phyloP scores from a whole-genome alignment of 2,797 vertebrate genomes.

The Liasis olivaceus region DNA sequence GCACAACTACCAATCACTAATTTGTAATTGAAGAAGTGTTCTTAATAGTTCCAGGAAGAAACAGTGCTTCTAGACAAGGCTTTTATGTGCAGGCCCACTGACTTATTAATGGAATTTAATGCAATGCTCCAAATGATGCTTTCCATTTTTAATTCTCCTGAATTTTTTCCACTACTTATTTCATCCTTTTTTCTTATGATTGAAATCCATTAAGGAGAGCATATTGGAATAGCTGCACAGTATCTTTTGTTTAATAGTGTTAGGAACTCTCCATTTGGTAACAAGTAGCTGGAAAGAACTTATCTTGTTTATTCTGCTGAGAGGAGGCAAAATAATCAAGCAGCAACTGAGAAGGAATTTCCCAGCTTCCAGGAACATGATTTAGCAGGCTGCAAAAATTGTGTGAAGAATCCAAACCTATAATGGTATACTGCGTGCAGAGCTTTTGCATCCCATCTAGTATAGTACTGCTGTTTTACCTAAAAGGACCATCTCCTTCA shows the following conservation, averaged over 20 bases:
- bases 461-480: not conserved
- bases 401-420: not conserved
- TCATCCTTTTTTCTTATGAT: not conserved
- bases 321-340: not conserved
- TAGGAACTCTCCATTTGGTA: not conserved
- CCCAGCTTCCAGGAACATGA: not conserved
- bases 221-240: not conserved
- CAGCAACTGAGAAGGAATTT: not conserved
- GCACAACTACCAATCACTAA: not conserved
- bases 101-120: not conserved
- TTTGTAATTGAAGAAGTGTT: not conserved
- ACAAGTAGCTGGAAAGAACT: not conserved
- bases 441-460: not conserved
- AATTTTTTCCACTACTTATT: not conserved
- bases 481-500: not conserved
- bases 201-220: not conserved
- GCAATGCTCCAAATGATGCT: not conserved
- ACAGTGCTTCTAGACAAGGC: not conserved
- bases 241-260: not conserved
- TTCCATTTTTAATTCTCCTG: not conserved
- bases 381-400: not conserved
- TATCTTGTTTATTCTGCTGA: not conserved
- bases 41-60: not conserved
- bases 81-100: not conserved
- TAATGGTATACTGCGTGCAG: not conserved